Percentiles rank a stretch among this genome's conserved stretches.
Evolutionary conservation across 1,140 invertebrate genomes (phyloP).

Genomic region (Samia ricini): DNA sequence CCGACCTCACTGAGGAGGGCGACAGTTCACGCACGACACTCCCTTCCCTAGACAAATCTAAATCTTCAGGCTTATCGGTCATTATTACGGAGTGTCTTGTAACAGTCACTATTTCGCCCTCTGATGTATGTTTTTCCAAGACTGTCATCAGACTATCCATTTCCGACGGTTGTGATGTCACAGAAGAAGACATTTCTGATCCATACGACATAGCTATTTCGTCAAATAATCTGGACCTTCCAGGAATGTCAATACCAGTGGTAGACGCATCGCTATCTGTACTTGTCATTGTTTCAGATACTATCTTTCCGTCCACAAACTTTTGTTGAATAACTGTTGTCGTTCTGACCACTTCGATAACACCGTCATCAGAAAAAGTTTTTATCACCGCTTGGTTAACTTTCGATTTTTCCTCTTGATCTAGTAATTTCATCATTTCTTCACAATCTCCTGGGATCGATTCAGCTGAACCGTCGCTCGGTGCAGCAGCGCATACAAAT

Average conservation of each 20-base stretch:
- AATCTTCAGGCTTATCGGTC: constrained; percentile 63
- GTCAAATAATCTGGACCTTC: constrained; percentile 47
- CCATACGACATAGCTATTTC: constrained; percentile 64
- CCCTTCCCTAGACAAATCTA: constrained; percentile 63
- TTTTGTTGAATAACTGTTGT: constrained; percentile 78
- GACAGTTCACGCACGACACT: constrained; percentile 71
- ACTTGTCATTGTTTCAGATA: constrained; percentile 76
- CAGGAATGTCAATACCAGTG: constrained; percentile 63
- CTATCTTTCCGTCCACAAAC: constrained; percentile 76
- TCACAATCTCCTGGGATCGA: constrained; percentile 72
- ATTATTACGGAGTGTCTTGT: constrained; percentile 60
- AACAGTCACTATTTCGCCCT: constrained; percentile 51
- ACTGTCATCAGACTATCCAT: constrained; percentile 75
- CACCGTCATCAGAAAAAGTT: constrained; percentile 49
- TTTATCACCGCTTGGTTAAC: constrained; percentile 36
- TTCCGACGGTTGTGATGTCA: constrained; percentile 74
- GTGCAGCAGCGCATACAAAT: constrained; percentile 76
- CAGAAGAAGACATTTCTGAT: constrained; percentile 75
- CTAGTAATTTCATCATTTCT: constrained; percentile 74
- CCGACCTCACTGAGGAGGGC: constrained; percentile 72
- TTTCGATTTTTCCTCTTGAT: constrained; percentile 64
- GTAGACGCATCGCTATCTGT: constrained; percentile 53
- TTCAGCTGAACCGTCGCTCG: constrained; percentile 73
- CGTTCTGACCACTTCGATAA: constrained; percentile 76
- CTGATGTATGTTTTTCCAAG: constrained; percentile 56